Evolutionary conservation across 1,140 invertebrate species (phyloP), one percentile per base, ranked within the genome.

Genomic region (Metaphire vulgaris): DNA sequence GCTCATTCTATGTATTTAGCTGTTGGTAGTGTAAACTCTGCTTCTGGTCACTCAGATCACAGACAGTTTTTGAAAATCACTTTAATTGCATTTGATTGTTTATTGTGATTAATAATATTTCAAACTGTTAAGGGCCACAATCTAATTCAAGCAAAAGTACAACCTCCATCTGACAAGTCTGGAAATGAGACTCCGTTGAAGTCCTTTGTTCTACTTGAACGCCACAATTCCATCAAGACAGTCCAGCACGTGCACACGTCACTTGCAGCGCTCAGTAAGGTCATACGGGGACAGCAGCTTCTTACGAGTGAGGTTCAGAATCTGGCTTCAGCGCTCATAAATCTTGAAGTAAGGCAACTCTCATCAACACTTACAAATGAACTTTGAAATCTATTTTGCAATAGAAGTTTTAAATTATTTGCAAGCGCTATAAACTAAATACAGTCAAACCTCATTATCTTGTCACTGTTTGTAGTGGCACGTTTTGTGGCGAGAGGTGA

Each of bases 231-330:
- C 6, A 82, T 86, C 69, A 85, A 89, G 80, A 78, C 82, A 2
- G 87, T 91, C 33, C 85, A 86, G 79, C 81, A 64, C 72, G 80
- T 86, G 1, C 90, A 90, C 79, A 84, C 86, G 73, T 85, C 87
- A 78, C 83, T 93, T 74, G 88, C 88, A 21, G 80, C 82, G 74
- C 82, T 93, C 1, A 90, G 89, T 79, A 90, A 90, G 83, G 88
- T 90, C 31, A 88, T 90, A 75, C 86, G 90, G 78, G 90, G 90
- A 28, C 87, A 86, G 28, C 80, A 87, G 31, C 81, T 89, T 0
- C 86, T 90, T 0, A 88, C 88, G 26, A 83, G 83, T 26, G 87
- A 88, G 69, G 87, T 88, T n/a, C 81, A 88, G 31, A 79, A 86
- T 65, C 80, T 90, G 30, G 89, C 89, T 33, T 85, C 87, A 65